Evolutionary conservation across 2,888 invertebrate species (phyloP), one percentile per base, ranked within the genome.

Genomic region (Operophtera brumata): DNA sequence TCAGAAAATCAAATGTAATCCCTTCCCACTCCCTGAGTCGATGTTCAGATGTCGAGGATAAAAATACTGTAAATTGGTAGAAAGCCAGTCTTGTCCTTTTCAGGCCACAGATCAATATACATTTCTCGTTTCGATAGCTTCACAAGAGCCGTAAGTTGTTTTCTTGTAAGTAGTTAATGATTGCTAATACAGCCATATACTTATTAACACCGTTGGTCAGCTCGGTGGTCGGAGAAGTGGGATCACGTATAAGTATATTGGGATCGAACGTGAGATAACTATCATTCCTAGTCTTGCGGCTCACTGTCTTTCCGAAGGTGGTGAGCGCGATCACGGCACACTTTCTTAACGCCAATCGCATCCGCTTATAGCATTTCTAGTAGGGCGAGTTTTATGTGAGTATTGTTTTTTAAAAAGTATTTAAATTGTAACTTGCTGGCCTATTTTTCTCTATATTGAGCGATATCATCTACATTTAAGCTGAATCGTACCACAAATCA

Each of bases 331-430:
- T 69, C 73, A 70, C 77, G 86, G 71, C 85, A 82, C 76, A 87
- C 87, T 87, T 88, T 85, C 84, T 77, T 82, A 76, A 78, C 71
- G 72, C 67, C n/a, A 75, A 77, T 75, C 71, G 75, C 75, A 83
- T 85, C 84, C 84, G 85, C 75, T 67, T 79, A 63, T 66, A 64
- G 63, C 66, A 71, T 78, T 78, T 78, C 78, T 80, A 67, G 70
- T 67, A 77, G 71, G 73, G 71, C 76, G 77, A 70, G 74, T 78
- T 79, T 75, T 70, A 74, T 75, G 62, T 60, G 58, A 57, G 57
- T 72, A 77, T 78, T 80, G 75, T 78, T 70, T 59, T 61, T 71
- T 69, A 39, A 47, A 54, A 56, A 47, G 42, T 54, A 44, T 39
- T 26, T 42, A 44, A 51, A 47, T 48, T 54, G 35, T 46, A 50